Percentiles rank a stretch among this genome's conserved stretches.
phyloP scores from a whole-genome alignment of 2,113 vertebrate genomes.

The Cinclus cinclus region DNA sequence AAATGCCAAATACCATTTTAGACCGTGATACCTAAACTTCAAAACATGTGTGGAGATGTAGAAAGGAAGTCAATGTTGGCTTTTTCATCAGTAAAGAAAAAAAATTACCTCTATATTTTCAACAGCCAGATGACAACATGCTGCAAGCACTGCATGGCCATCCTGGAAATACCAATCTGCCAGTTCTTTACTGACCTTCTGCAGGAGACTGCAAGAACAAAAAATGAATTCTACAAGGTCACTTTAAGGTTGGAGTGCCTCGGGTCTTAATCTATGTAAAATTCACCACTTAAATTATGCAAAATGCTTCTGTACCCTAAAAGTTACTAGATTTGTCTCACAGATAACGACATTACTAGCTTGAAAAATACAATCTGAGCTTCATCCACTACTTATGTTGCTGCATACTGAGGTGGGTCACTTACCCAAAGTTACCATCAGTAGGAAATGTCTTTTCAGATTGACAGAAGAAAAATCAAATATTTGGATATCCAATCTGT shows the following conservation, averaged over 20 bases:
- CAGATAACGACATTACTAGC: neutral
- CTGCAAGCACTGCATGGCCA: conserved; percentile 85
- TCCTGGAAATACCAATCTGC: conserved; percentile 96
- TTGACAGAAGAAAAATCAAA: neutral
- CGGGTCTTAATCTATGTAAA: neutral
- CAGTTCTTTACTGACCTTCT: conserved; percentile 84
- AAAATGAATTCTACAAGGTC: neutral
- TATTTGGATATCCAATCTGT: neutral
- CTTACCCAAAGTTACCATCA: neutral
- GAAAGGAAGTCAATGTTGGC: neutral
- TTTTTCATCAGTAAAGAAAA: neutral
- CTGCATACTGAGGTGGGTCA: neutral
- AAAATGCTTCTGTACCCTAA: neutral
- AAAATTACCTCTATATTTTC: conserved; percentile 87
- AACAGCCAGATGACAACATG: conserved; percentile 91
- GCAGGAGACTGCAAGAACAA: conserved; percentile 79
- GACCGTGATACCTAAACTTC: neutral
- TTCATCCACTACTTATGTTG: neutral
- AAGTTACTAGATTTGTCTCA: neutral
- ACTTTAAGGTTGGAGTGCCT: neutral
- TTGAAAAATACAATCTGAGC: neutral
- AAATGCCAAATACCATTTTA: neutral
- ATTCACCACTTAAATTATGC: neutral
- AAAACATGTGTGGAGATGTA: neutral
- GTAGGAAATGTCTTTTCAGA: neutral